Percentiles rank a stretch among this genome's conserved stretches.
These are phyloP conservation scores for Dinocampus coccinellae DNA, from an alignment of 2,888 invertebrate genomes.

Conservation along the genomic window DNA sequence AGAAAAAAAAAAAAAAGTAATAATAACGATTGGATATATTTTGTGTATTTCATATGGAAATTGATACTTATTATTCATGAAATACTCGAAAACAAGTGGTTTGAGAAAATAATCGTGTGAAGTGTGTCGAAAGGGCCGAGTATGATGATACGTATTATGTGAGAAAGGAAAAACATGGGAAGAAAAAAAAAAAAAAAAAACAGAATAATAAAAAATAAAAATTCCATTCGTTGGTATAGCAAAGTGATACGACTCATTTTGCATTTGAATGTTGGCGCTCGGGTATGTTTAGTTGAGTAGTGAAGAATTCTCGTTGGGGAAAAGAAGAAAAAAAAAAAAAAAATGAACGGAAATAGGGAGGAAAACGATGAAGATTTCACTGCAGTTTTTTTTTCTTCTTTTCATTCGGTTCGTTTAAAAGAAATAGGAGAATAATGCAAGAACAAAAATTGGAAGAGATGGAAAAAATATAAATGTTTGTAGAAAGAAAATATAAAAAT, in stretches of 20 bases:
- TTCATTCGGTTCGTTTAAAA: too few species aligned
- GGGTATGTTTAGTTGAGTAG: conserved; percentile 45
- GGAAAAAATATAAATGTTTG: too few species aligned
- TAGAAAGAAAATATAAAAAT: too few species aligned
- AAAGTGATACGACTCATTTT: conserved; percentile 59
- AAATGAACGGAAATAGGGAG: conserved; percentile 20
- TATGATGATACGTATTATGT: conserved; percentile 21
- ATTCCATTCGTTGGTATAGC: conserved; percentile 40
- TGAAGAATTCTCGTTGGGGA: conserved; percentile 31
- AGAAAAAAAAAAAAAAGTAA: too few species aligned
- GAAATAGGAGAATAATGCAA: too few species aligned
- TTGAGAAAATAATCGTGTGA: conserved; percentile 31
- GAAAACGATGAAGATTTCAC: conserved; percentile 17
- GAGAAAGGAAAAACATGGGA: conserved; percentile 15
- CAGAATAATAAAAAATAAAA: conserved; percentile 32
- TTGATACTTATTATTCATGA: conserved; percentile 30
- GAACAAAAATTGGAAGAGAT: too few species aligned
- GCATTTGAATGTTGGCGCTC: conserved; percentile 55
- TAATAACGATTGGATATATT: not conserved
- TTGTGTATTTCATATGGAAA: conserved; percentile 9
- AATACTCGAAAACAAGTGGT: conserved; percentile 28
- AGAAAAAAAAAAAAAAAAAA: too few species aligned
- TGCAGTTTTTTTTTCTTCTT: too few species aligned
- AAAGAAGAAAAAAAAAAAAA: conserved; percentile 9
- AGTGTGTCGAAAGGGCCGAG: conserved; percentile 15